Base-by-base conservation (phyloP, 2,888 invertebrate species). In the Dynastes maya region DNA sequence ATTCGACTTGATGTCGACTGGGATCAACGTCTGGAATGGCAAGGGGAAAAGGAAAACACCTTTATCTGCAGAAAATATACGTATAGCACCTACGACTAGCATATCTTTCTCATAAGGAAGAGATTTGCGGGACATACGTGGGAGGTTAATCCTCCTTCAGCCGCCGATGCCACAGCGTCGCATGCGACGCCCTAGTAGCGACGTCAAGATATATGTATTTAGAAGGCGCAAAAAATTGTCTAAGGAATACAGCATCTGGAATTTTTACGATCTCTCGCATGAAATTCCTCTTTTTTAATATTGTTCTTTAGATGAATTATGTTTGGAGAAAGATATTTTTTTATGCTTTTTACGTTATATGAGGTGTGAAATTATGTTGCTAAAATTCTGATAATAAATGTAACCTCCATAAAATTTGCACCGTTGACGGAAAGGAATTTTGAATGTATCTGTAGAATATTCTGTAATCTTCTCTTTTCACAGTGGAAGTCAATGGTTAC, bases 401-500 rank as follows among this genome's bases (percentile, higher is more conserved):
- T 64, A 4, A 11, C 45, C 45, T 45, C 11, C 45, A 11, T 45
- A 45, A 37, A 37, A 8, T 65, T 37, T 65, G 65, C 16, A 22
- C 2, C 32, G 32, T 37, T 37, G 32, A 37, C 32, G 32, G 32
- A 37, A 37, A 37, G 2, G 5, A 37, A 37, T 37, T 37, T 37
- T 4, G 2, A 37, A 37, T 0, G 32, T 32, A 32, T 4, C 32
- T 4, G 32, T 37, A 37, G 5, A 37, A 5, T 37, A 5, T 72
- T 51, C 49, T 61, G 53, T 78, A 68, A 77, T 45, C 2, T 16
- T 16, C 6, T 55, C 16, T 81, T 80, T 79, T 90, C 90, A 29
- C 89, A 93, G 93, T 92, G 83, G 93, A 93, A 88, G 92, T 93
- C 6, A 92, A 93, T 49, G 93, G 93, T 6, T 93, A 92, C 87